phyloP scores from a whole-genome alignment of 2,113 vertebrate species.

The Ailurus styani region DNA sequence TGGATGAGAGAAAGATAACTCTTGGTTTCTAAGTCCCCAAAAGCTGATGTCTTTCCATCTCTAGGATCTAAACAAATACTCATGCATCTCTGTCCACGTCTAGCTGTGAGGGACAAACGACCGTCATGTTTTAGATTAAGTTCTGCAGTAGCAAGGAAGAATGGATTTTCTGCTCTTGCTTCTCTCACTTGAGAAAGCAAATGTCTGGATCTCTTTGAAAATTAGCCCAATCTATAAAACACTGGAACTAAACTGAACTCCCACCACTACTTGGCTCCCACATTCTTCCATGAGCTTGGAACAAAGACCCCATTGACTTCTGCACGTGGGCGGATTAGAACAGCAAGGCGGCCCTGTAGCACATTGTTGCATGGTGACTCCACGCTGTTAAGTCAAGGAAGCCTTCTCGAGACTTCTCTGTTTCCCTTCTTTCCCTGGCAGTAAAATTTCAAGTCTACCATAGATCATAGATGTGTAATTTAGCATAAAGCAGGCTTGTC shows the following conservation, averaged over 20 bases:
- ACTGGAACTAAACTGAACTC: constrained; percentile 80
- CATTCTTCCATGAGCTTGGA: constrained; percentile 85
- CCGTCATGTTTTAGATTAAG: neutral
- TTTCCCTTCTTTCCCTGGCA: neutral
- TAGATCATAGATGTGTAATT: neutral
- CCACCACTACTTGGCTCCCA: constrained; percentile 87
- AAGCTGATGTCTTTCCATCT: neutral
- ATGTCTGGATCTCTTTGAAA: constrained; percentile 68
- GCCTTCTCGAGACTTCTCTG: constrained; percentile 24
- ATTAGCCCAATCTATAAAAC: constrained; percentile 51
- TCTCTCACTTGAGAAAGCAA: constrained; percentile 52
- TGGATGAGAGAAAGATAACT: neutral
- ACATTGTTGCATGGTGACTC: constrained; percentile 70
- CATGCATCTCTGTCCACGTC: neutral
- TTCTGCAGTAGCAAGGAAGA: neutral
- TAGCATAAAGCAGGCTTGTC: neutral
- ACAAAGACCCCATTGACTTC: constrained; percentile 91
- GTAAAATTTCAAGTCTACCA: neutral
- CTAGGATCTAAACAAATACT: neutral
- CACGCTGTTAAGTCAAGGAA: constrained; percentile 51
- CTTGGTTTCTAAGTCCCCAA: neutral
- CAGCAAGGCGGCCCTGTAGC: constrained; percentile 58
- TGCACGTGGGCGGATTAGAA: constrained; percentile 80
- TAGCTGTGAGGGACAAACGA: fast-evolving
- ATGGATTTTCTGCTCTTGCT: neutral